Evolutionary conservation across 2,113 vertebrate genomes (phyloP).

Genomic region (Myiozetetes cayanensis): DNA sequence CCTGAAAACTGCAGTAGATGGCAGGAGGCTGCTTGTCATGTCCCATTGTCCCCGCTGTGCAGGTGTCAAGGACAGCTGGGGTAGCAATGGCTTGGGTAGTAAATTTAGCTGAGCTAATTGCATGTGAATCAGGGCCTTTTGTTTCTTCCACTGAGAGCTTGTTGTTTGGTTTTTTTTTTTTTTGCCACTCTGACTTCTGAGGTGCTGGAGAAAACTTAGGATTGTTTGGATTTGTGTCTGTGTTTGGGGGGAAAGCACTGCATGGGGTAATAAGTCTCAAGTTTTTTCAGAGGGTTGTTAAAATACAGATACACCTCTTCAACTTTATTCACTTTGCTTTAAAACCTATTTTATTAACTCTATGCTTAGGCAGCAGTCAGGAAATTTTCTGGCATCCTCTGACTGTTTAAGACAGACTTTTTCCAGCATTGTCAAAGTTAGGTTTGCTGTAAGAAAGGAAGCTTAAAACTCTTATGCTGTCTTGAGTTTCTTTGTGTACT

Average conservation of each 20-base stretch:
- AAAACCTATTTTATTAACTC: not conserved
- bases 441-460: not conserved
- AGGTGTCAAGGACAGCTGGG: constrained; percentile 62
- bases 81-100: constrained; percentile 3
- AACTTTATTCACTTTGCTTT: not conserved
- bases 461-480: not conserved
- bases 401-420: not conserved
- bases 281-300: not conserved
- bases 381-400: not conserved
- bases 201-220: not conserved
- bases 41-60: constrained; percentile 31
- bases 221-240: not conserved
- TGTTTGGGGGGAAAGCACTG: not conserved
- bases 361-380: not conserved
- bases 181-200: constrained; percentile 1
- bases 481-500: not conserved
- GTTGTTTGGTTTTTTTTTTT: not conserved
- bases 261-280: not conserved
- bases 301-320: not conserved
- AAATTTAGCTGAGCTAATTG: constrained; percentile 57
- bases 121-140: constrained; percentile 46
- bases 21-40: constrained; percentile 42
- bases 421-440: not conserved
- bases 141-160: not conserved
- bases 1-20: not conserved